A percentile compares a stretch with the other conserved stretches of the same genome.
Conservation (phyloP, 1,140 invertebrate species). For the Oppia nitens region DNA sequence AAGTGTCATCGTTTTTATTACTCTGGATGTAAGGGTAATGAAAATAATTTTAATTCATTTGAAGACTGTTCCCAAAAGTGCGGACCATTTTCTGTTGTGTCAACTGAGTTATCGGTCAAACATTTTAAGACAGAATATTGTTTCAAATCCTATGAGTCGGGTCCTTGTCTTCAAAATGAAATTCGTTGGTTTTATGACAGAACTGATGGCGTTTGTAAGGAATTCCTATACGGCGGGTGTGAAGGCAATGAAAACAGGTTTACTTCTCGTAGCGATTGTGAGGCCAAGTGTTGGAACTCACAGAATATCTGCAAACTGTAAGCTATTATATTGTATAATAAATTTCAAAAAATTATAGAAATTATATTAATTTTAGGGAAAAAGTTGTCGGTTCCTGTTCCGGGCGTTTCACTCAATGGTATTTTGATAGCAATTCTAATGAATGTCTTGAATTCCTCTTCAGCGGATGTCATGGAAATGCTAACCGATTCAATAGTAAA, state of each 20-base stretch:
- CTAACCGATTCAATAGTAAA: slow-evolving; percentile 57
- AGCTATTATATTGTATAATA: not conserved
- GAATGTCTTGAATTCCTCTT: slow-evolving; percentile 64
- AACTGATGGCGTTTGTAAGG: slow-evolving; percentile 52
- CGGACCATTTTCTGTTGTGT: slow-evolving; percentile 23
- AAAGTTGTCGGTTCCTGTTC: slow-evolving; percentile 52
- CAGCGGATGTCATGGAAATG: slow-evolving; percentile 68
- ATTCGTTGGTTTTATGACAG: slow-evolving; percentile 63
- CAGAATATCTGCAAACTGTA: slow-evolving; percentile 17
- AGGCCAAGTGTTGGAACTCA: slow-evolving; percentile 47
- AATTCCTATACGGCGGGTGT: slow-evolving; percentile 67
- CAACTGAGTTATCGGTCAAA: not conserved
- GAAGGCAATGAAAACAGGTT: slow-evolving; percentile 74
- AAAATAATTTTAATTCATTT: slow-evolving; percentile 54
- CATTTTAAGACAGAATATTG: slow-evolving; percentile 31
- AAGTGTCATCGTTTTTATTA: slow-evolving; percentile 25
- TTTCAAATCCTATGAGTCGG: slow-evolving; percentile 51
- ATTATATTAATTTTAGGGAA: slow-evolving; percentile 33
- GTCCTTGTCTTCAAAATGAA: slow-evolving; percentile 55
- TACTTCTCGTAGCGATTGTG: slow-evolving; percentile 51
- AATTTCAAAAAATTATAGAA: too few species aligned
- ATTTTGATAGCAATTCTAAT: slow-evolving; percentile 55
- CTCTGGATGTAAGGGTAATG: slow-evolving; percentile 60
- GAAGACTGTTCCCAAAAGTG: slow-evolving; percentile 47
- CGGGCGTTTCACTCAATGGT: slow-evolving; percentile 46